Evolutionary conservation across 2,113 vertebrate genomes (phyloP), one percentile per base, ranked within the genome.

Genomic region (Benitochromis conjunctus): DNA sequence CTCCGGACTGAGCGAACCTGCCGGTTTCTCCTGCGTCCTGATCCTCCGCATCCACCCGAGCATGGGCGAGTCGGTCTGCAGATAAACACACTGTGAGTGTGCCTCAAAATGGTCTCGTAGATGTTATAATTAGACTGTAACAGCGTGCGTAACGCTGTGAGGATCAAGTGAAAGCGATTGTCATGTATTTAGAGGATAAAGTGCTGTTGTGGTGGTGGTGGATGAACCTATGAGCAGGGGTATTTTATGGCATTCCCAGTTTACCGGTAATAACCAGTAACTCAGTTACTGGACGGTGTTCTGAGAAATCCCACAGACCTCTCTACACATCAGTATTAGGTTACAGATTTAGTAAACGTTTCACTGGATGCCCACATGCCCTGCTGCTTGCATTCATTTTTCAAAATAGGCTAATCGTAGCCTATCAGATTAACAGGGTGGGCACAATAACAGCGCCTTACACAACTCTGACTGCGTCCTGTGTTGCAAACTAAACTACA

Each of bases 21-120:
- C 43, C n/a, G 78, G 36, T 21, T 69, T 29, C 29, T n/a, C 41
- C 24, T 3, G 24, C 24, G 71, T 88, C 81, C 74, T 0, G 69
- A 53, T 79, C 36, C 79, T 41, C 60, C 56, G 84, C 55, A 19
- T 38, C 60, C 5, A 7, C 51, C 26, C 79, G 38, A 55, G 29
- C 62, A 83, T 90, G 91, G 56, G 29, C 57, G 83, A 41, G 24
- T 77, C 36, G 21, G 46, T 76, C 5, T 11, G 81, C 56, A 83
- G 48, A 81, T 54, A 88, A 87, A 83, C 81, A 53, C 5, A n/a
- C 48, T 18, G 74, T 10, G 60, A 82, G 91, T 89, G 89, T 83
- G 88, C 80, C 84, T 41, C 80, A 80, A 82, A 78, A 85, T 81
- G 38, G 54, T 62, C 19, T 76, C 62, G 14, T 16, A 26, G n/a